Conservation (phyloP, 30 jellyfish, hydroid and myxozoan species). For the Hydra vulgaris region DNA sequence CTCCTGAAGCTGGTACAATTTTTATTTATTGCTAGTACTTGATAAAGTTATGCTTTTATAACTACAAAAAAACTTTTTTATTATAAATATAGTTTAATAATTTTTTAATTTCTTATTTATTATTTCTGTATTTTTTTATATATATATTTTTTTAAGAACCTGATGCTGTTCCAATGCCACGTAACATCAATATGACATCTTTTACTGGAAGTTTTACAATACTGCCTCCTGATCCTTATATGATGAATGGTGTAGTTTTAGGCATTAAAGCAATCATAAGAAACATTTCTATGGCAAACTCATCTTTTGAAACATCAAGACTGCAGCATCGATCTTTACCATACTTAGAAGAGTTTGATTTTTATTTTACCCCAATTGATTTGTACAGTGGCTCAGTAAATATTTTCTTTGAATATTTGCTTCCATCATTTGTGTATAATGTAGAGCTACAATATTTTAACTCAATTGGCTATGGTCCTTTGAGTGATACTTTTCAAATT, state of each 20-base stretch:
- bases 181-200: background rate
- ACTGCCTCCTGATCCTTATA: background rate
- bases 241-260: background rate
- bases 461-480: background rate
- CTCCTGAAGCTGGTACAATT: conserved; percentile 12
- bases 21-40: too few species aligned
- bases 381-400: background rate
- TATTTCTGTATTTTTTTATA: background rate
- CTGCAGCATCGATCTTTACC: background rate
- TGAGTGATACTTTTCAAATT: background rate
- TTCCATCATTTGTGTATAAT: background rate
- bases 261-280: background rate
- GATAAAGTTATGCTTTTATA: too few species aligned
- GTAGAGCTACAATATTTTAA: background rate
- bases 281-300: background rate
- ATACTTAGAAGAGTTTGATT: background rate
- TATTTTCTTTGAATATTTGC: background rate
- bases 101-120: background rate
- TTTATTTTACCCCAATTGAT: background rate
- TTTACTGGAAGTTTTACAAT: background rate
- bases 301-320: background rate
- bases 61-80: background rate
- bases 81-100: too few species aligned
- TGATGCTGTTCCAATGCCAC: background rate
- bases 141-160: too few species aligned